Evolutionary conservation across 2,888 invertebrate species (phyloP).

Genomic region (Micoletzkya japonica): DNA sequence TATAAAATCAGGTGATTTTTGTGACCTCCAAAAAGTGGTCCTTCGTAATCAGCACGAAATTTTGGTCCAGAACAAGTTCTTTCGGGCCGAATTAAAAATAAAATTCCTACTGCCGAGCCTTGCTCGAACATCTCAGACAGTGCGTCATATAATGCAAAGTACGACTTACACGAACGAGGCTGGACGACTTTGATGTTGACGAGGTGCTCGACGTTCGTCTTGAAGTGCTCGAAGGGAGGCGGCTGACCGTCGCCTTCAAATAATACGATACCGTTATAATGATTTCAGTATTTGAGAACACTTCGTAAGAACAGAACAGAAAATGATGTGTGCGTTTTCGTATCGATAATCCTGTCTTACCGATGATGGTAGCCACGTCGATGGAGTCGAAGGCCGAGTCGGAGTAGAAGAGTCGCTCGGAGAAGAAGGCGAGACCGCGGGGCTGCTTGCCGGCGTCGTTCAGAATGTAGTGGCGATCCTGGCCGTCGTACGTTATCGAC

Average conservation of each 20-base stretch:
- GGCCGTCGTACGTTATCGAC: slow-evolving; percentile 61
- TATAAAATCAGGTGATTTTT: too few species aligned
- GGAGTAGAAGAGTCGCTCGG: slow-evolving; percentile 70
- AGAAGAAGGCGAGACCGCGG: slow-evolving; percentile 57
- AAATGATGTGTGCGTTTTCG: neutral
- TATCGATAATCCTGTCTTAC: neutral
- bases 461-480: slow-evolving; percentile 60
- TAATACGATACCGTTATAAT: neutral
- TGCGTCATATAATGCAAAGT: too few species aligned
- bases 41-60: too few species aligned
- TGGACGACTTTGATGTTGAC: slow-evolving; percentile 85
- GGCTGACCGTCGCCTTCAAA: slow-evolving; percentile 53
- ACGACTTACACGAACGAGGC: slow-evolving; percentile 74
- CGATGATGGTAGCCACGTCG: slow-evolving; percentile 53
- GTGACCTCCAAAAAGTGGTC: too few species aligned
- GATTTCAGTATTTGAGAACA: neutral
- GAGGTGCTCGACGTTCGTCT: slow-evolving; percentile 74
- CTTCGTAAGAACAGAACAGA: neutral
- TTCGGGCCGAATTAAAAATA: too few species aligned
- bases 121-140: too few species aligned
- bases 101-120: too few species aligned
- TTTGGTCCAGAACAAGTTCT: too few species aligned
- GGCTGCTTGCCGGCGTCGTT: slow-evolving; percentile 61
- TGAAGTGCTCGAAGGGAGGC: slow-evolving; percentile 73
- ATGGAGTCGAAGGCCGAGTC: slow-evolving; percentile 80